These are phyloP conservation scores for Camponotus vicinus DNA, from an alignment of 1,140 invertebrate species.

Conservation along the genomic window DNA sequence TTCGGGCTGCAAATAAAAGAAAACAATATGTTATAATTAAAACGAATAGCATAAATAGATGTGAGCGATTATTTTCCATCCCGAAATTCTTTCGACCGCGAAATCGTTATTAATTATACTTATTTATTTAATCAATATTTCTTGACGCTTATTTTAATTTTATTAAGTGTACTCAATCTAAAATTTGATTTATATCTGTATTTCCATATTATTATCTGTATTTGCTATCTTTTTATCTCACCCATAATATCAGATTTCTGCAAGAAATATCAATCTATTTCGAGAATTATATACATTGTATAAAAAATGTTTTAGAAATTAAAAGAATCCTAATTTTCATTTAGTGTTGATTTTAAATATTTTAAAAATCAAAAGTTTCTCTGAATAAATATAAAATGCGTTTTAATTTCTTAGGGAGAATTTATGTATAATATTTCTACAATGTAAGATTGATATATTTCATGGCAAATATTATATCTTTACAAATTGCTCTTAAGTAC, in stretches of 20 bases:
- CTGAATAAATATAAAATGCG: no score
- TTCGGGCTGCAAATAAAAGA: conserved; percentile 90
- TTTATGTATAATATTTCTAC: no score
- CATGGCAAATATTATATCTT: no score
- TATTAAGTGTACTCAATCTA: neutral
- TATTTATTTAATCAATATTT: conserved; percentile 4
- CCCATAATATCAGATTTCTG: neutral
- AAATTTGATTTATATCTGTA: neutral
- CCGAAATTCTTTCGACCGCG: neutral
- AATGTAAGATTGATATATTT: no score
- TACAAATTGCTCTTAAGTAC: no score
- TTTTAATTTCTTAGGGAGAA: no score
- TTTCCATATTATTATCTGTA: neutral
- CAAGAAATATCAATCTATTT: neutral
- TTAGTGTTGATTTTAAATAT: no score
- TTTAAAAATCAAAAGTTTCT: no score
- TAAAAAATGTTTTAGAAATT: no score
- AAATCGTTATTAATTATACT: neutral
- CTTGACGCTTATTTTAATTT: neutral
- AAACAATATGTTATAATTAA: conserved; percentile 15
- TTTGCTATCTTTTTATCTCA: neutral
- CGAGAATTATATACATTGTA: neutral
- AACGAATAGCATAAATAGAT: neutral
- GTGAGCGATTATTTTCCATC: neutral
- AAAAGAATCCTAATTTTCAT: no score